Evolutionary conservation across 2,113 vertebrate genomes (phyloP), one percentile per base, ranked within the genome.

Genomic region (Gobius niger): DNA sequence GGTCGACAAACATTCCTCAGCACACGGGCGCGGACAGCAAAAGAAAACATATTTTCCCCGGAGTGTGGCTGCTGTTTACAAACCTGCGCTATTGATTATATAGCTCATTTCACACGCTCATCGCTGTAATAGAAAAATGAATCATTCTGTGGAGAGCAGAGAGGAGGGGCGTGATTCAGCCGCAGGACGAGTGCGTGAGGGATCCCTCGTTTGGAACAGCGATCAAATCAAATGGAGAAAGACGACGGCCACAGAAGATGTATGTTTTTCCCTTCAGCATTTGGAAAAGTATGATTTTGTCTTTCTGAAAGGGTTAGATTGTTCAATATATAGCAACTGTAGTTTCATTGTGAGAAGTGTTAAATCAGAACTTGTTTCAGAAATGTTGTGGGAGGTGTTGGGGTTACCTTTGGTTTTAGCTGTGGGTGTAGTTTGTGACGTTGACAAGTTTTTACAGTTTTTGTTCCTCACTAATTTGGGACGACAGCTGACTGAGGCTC

Each of bases 21-120:
- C 82, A 91, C 91, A 74, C 60, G 9, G 91, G 52, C 73, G 9
- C 50, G 24, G 54, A 52, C 68, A 49, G 83, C 75, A 89, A 89
- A 91, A 94, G 85, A 88, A 86, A 89, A 79, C 82, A 82, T 72
- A 73, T 90, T 87, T 82, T 92, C 93, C 92, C 90, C 11, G 65
- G 90, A 94, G 92, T 94, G 85, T 76, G 86, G 68, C 79, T 81
- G 91, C 90, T 95, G 94, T 95, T 96, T 97, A 93, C 93, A 93
- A 93, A 95, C 91, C 92, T 92, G 84, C 84, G 79, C 86, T 94
- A 94, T 96, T 95, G 96, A 96, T 98, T 96, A 94, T 93, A 94
- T 94, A 95, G 92, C 92, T 96, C 96, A 95, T 98, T 98, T 96
- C 95, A 92, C 93, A 93, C 93, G 90, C 94, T 95, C 93, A 94